A percentile compares a stretch with the other conserved stretches of the same genome.
Evolutionary conservation across 1,140 invertebrate species (phyloP).

Genomic region (Palaemon carinicauda): DNA sequence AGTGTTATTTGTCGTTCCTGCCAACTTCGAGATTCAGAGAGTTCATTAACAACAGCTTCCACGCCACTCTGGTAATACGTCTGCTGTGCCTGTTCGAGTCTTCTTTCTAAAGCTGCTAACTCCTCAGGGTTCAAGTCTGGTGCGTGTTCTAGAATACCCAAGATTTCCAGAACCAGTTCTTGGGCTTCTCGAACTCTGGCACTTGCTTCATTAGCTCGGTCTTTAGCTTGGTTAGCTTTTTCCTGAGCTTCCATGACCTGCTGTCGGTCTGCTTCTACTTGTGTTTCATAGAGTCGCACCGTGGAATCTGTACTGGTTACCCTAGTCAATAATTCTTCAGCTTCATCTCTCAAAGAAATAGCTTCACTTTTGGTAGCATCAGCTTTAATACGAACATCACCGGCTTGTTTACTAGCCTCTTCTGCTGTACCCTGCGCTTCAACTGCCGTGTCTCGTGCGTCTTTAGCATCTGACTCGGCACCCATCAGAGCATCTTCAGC

Average conservation of each 20-base stretch:
- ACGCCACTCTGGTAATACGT: slow-evolving; percentile 47
- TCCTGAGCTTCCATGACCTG: slow-evolving; percentile 72
- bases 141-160: slow-evolving; percentile 79
- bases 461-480: slow-evolving; percentile 80
- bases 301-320: slow-evolving; percentile 77
- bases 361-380: slow-evolving; percentile 80
- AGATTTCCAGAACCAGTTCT: slow-evolving; percentile 80
- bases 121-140: slow-evolving; percentile 77
- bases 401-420: slow-evolving; percentile 72
- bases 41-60: slow-evolving; percentile 35
- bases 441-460: slow-evolving; percentile 78
- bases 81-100: slow-evolving; percentile 77
- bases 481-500: slow-evolving; percentile 72
- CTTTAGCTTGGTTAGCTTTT: slow-evolving; percentile 88
- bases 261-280: slow-evolving; percentile 77
- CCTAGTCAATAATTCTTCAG: slow-evolving; percentile 75
- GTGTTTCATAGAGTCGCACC: slow-evolving; percentile 76
- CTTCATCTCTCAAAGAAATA: slow-evolving; percentile 77
- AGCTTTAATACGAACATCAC: slow-evolving; percentile 75
- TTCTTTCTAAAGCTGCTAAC: slow-evolving; percentile 77
- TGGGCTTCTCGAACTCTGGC: slow-evolving; percentile 83
- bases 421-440: slow-evolving; percentile 71
- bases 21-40: slow-evolving; percentile 48
- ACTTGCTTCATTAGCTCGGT: slow-evolving; percentile 78
- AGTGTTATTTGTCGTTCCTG: slow-evolving; percentile 76